Base-by-base conservation (phyloP, 2,888 invertebrate species). In the Trichacis sp. region DNA sequence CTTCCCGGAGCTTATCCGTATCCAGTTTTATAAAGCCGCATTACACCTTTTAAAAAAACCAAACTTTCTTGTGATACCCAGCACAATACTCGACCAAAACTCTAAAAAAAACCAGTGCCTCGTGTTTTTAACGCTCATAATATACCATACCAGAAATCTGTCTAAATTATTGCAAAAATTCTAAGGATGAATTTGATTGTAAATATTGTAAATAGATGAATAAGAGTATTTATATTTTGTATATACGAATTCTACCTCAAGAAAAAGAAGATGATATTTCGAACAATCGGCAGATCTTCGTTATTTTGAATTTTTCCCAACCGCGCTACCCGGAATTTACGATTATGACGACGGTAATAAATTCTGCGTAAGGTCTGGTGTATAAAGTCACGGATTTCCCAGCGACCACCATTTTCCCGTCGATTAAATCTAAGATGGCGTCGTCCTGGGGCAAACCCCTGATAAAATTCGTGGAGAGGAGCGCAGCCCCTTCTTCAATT, bases 391-490 rank as follows among this genome's bases (percentile, higher is more conserved):
- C 62, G 62, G 69, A n/a, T n/a, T n/a, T n/a, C n/a, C 69, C 65
- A 54, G 69, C 58, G 64, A 73, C 75, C 79, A 74, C 83, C 83
- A 83, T 83, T 82, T 83, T 83, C 77, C 75, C 73, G 73, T 71
- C 77, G 77, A 82, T 82, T 80, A 76, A 80, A 77, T 81, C 72
- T 73, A 83, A 80, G 75, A 83, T 83, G 83, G 83, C 83, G 81
- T 72, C 76, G 54, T 54, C 63, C 24, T 5, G 24, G 24, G 64
- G 64, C 63, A 70, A 75, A 67, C 75, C 72, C 73, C 67, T 66
- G 64, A 59, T 67, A 56, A 67, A 58, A 61, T 65, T n/a, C n/a
- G n/a, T 50, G 65, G 58, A 56, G 46, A 38, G 30, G 48, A 53
- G 67, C 62, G 67, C 36, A 56, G 60, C 74, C 75, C 24, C 73